Conservation (phyloP, 2,113 vertebrate species). For the Pachyramphus minor region DNA sequence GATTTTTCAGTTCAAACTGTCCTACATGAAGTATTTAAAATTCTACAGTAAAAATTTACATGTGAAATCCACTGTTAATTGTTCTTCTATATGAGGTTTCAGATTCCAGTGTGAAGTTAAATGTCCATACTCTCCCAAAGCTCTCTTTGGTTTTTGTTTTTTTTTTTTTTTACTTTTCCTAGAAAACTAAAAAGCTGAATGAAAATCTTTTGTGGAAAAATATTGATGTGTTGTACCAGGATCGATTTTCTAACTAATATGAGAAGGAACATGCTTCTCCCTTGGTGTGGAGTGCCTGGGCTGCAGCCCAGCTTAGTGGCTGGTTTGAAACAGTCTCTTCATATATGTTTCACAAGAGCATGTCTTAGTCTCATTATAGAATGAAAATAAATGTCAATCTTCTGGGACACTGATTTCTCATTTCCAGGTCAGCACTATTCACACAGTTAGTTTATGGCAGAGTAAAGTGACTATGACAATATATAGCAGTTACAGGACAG, state of each 20-base stretch:
- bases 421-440: conserved; percentile 36
- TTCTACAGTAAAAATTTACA: neutral
- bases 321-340: neutral
- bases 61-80: neutral
- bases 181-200: neutral
- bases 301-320: neutral
- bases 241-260: neutral
- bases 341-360: neutral
- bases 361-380: neutral
- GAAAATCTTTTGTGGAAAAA: neutral
- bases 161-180: neutral
- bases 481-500: neutral
- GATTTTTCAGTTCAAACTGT: neutral
- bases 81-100: neutral
- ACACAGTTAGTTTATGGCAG: conserved; percentile 42
- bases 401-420: conserved; percentile 14
- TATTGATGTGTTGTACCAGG: neutral
- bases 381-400: conserved; percentile 38
- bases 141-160: neutral
- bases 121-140: neutral
- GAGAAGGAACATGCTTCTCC: neutral
- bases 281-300: neutral
- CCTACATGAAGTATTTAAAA: neutral
- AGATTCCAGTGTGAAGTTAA: neutral
- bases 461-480: neutral